Conservation (phyloP, 2,888 invertebrate species). For the Caenorhabditis sp. region DNA sequence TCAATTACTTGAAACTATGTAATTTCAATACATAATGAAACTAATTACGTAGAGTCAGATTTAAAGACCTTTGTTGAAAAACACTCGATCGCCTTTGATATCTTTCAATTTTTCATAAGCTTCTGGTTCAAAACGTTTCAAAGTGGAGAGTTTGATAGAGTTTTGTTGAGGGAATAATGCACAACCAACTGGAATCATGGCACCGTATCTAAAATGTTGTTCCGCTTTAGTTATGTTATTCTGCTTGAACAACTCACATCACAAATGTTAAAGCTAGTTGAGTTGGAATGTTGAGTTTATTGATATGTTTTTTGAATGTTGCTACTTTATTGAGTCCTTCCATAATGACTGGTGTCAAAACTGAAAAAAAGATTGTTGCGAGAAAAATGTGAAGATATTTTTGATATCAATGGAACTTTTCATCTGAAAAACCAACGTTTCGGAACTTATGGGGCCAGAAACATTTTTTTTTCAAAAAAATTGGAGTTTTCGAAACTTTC, state of each 20-base stretch:
- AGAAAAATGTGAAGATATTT: too few species aligned
- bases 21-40: too few species aligned
- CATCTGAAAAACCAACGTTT: too few species aligned
- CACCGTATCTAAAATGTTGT: constrained; percentile 59
- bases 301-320: constrained; percentile 81
- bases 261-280: constrained; percentile 82
- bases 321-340: constrained; percentile 80
- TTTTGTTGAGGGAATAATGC: constrained; percentile 61
- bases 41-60: too few species aligned
- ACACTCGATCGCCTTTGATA: constrained; percentile 48
- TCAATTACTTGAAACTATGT: too few species aligned
- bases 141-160: constrained; percentile 51
- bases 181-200: constrained; percentile 62
- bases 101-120: constrained; percentile 53
- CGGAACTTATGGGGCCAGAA: too few species aligned
- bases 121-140: constrained; percentile 57
- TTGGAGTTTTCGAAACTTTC: too few species aligned
- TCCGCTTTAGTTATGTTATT: too few species aligned
- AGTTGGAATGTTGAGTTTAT: constrained; percentile 81
- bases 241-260: constrained; percentile 82
- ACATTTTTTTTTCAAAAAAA: too few species aligned
- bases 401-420: neutral
- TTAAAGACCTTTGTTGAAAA: constrained; percentile 62
- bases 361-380: constrained; percentile 69
- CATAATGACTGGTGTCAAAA: constrained; percentile 85